Base-by-base conservation (phyloP, 2,113 vertebrate species). In the Malaclemys terrapin region DNA sequence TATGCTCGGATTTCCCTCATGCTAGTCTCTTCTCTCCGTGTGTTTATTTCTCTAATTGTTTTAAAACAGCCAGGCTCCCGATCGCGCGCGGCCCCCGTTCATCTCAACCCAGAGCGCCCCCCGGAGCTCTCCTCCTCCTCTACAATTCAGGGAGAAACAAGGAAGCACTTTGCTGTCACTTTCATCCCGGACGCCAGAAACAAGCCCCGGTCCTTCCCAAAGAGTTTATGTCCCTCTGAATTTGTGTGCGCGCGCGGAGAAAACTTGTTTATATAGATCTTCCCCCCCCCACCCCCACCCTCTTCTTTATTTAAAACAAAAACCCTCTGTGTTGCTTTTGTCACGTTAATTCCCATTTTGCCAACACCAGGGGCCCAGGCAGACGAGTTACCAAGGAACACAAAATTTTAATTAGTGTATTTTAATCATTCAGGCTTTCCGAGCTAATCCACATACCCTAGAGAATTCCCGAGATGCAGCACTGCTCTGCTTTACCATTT, bases 401-500 rank as follows among this genome's bases (percentile, higher is more conserved):
- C 99, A 99, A 99, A 99, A 99, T 99, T 99, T 99, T 99, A 99
- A 99, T 99, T 99, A 99, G 99, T 99, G 99, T 99, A 99, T 99
- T 99, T 99, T 99, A 99, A 99, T 99, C 99, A 99, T 99, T 99
- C 99, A 99, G 99, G 99, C 99, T 99, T 99, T 99, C 99, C 99
- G 98, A 99, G 99, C 99, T 99, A 99, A 99, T 99, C 99, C 99
- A 99, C 99, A 99, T 99, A 99, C 99, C 99, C 99, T 99, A 99
- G 99, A 99, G 99, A 99, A 99, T 99, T 99, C 99, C 99, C 99
- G 99, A 99, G 99, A 99, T 99, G 99, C 99, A 99, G 99, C 99
- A 99, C 99, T 99, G 99, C 99, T 99, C 99, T 99, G 99, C 99
- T 99, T 99, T 99, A 99, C 99, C 99, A 99, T 99, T 99, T 99